A percentile compares a stretch with the other conserved stretches of the same genome.
Conservation (phyloP, 1,140 invertebrate species). For the Hyphantria cunea region DNA sequence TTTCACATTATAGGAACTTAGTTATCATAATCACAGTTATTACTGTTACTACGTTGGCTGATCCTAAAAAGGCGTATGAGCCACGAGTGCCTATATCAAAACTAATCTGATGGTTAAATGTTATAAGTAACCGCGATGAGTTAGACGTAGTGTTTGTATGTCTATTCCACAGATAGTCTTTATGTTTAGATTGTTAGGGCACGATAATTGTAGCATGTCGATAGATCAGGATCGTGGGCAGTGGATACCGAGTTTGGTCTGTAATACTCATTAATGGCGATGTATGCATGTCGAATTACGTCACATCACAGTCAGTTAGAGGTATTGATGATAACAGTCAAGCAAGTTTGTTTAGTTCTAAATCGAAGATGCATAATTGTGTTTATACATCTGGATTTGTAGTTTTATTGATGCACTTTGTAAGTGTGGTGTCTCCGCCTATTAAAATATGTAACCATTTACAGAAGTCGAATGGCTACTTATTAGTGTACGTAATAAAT, state of each 20-base stretch:
- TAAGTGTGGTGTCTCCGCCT: conserved; percentile 79
- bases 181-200: conserved; percentile 16
- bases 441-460: conserved; percentile 78
- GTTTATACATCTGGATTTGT: conserved; percentile 75
- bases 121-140: conserved; percentile 12
- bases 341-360: conserved; percentile 62
- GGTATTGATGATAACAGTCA: conserved; percentile 48
- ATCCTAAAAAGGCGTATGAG: conserved; percentile 29
- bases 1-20: neutral
- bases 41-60: neutral
- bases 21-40: neutral
- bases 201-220: conserved; percentile 15
- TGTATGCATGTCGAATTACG: conserved; percentile 45
- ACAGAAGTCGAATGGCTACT: conserved; percentile 73
- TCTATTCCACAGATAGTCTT: conserved; percentile 36
- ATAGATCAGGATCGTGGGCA: conserved; percentile 23
- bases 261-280: conserved; percentile 46
- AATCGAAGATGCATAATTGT: conserved; percentile 71
- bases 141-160: conserved; percentile 36
- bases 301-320: conserved; percentile 65
- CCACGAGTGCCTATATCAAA: conserved; percentile 49
- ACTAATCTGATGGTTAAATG: conserved; percentile 36
- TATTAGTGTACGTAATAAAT: conserved; percentile 75
- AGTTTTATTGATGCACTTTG: conserved; percentile 79
- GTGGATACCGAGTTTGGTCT: conserved; percentile 33